These are phyloP conservation scores for Fragum whitleyi DNA, from an alignment of 2,888 invertebrate genomes.

Conservation along the genomic window DNA sequence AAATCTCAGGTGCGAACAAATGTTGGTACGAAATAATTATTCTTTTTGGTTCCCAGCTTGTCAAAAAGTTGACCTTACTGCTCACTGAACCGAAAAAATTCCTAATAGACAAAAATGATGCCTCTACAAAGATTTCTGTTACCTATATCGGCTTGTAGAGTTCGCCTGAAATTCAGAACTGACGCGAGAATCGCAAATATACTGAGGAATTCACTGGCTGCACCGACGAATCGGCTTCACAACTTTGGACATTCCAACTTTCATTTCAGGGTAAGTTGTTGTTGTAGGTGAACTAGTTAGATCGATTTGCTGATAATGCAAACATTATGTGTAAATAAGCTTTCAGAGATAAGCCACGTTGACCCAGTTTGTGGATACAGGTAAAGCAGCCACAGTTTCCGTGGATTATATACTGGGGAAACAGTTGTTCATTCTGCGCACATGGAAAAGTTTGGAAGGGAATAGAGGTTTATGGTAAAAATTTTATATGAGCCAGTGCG, in stretches of 20 bases:
- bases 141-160: not conserved
- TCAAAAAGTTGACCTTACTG: not conserved
- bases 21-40: not conserved
- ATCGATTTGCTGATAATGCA: not conserved
- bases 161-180: not conserved
- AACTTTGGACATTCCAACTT: slow-evolving; percentile 31
- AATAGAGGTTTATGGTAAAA: too few species aligned
- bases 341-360: not conserved
- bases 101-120: not conserved
- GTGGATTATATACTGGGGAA: too few species aligned
- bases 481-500: too few species aligned
- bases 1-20: not conserved
- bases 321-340: not conserved
- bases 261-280: slow-evolving; percentile 50
- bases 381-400: not conserved
- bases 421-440: too few species aligned
- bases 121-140: not conserved
- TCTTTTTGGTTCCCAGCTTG: not conserved
- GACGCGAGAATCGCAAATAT: not conserved
- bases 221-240: not conserved
- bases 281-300: not conserved
- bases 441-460: too few species aligned
- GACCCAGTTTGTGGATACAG: not conserved
- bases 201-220: not conserved
- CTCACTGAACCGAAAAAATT: not conserved